Base-by-base conservation (phyloP, 1,140 invertebrate genomes). In the Littorina saxatilis region DNA sequence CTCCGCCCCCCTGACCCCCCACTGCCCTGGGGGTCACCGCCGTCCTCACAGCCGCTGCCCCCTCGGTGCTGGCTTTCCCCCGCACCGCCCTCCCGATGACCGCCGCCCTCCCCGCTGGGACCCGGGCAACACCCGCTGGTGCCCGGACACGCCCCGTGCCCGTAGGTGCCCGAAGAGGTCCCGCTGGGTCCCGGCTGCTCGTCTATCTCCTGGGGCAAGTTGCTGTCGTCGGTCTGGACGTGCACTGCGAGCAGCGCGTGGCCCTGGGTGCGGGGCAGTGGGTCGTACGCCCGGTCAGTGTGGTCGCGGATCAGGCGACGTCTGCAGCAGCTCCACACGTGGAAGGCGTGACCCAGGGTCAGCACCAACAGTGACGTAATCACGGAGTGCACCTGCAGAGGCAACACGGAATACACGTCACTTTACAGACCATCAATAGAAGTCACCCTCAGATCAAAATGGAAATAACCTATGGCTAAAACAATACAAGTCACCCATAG, bases 311-410 rank as follows among this genome's bases (percentile, higher is more conserved):
- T 86, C 23, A 86, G 83, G 5, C 86, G 81, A n/a, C 82, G 75
- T 20, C 80, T 74, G 74, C 86, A 88, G 70, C 87, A 85, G 58
- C 85, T 79, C 88, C 86, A 88, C n/a, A 85, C 81, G 68, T 87
- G 85, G 70, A 88, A 72, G 2, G 84, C 85, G 66, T 88, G 88
- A 20, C 73, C 85, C 37, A 86, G 82, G 1, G 84, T 80, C 50
- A 88, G 74, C 32, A 88, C 1, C 37, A 82, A 68, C 58, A 87
- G 81, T 2, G 82, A 43, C 20, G 87, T 77, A 9, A 87, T 80
- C 70, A 87, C 39, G 5, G 86, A 43, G 68, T 87, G 86, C 2
- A 84, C 80, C 88, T 88, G 81, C 47, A 75, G 68, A 78, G 50
- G 74, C n/a, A n/a, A n/a, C n/a, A n/a, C n/a, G n/a, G n/a, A 11